These are phyloP conservation scores for Adelphocoris suturalis DNA, from an alignment of 2,888 invertebrate genomes.

Conservation along the genomic window DNA sequence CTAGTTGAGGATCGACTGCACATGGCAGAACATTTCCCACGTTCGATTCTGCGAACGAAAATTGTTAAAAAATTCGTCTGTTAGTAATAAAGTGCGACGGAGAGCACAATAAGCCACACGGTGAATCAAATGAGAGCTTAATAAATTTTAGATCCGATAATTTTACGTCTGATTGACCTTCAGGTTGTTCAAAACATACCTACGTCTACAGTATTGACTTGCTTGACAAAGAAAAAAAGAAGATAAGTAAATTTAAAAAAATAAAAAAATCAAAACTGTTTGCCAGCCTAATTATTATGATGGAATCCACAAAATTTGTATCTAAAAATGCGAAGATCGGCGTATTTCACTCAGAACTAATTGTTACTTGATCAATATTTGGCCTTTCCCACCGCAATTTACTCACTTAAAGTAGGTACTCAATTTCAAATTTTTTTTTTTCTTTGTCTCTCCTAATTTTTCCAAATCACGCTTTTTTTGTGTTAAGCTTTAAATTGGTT, in stretches of 20 bases:
- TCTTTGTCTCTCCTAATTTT: background rate
- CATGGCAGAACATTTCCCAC: background rate
- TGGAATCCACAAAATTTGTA: background rate
- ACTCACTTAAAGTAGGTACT: background rate
- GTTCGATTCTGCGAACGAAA: background rate
- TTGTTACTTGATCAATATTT: background rate
- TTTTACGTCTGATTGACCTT: background rate
- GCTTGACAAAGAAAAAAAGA: background rate
- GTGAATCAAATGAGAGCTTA: slow-evolving; percentile 38
- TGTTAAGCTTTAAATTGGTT: background rate
- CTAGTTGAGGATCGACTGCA: slow-evolving; percentile 12
- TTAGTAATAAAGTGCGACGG: background rate
- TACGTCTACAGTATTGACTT: background rate
- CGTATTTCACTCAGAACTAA: background rate
- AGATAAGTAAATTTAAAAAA: too few species aligned
- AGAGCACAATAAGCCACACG: background rate
- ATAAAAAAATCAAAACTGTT: too few species aligned
- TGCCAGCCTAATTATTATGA: too few species aligned
- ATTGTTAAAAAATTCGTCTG: background rate
- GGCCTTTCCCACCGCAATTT: background rate
- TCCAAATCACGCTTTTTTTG: background rate
- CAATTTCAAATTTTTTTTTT: background rate
- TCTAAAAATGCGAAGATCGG: background rate
- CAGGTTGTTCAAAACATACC: background rate
- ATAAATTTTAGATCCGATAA: background rate